Evolutionary conservation across 2,888 invertebrate species (phyloP).

Genomic region (Noctua janthina): DNA sequence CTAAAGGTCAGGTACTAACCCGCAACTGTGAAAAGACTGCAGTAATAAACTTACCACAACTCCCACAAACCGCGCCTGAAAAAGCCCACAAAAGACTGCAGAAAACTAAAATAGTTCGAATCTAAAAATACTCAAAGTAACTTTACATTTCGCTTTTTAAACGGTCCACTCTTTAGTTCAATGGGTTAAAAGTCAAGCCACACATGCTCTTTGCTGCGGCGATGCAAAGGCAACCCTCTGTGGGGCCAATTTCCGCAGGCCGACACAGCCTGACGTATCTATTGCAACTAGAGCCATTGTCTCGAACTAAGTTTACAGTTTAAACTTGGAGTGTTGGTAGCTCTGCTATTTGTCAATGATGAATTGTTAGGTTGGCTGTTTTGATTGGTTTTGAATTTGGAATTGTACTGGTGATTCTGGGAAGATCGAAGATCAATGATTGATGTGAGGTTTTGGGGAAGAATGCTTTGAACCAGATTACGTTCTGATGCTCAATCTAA

Average conservation of each 20-base stretch:
- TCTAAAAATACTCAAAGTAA: conserved; percentile 48
- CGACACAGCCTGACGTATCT: conserved; percentile 59
- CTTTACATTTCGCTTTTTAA: conserved; percentile 41
- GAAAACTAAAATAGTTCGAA: conserved; percentile 18
- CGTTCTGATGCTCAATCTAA: no score
- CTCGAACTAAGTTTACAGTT: conserved; percentile 49
- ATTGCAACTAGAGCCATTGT: conserved; percentile 63
- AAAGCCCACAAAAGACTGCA: conserved; percentile 43
- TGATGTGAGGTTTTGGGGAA: neutral
- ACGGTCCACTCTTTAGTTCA: conserved; percentile 46
- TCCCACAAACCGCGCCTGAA: conserved; percentile 3
- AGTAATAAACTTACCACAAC: neutral
- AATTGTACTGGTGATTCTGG: neutral
- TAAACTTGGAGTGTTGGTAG: conserved; percentile 59
- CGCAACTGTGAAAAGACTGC: neutral
- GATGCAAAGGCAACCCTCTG: conserved; percentile 56
- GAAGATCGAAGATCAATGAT: neutral
- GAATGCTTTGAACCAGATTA: no score
- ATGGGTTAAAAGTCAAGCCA: conserved; percentile 61
- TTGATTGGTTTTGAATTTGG: conserved; percentile 39
- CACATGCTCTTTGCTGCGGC: conserved; percentile 54
- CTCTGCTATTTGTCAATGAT: conserved; percentile 46
- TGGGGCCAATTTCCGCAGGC: conserved; percentile 67
- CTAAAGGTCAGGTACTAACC: neutral
- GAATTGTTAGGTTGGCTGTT: conserved; percentile 38